Conservation (phyloP, 2,797 vertebrate genomes). For the Takifugu ocellatus region DNA sequence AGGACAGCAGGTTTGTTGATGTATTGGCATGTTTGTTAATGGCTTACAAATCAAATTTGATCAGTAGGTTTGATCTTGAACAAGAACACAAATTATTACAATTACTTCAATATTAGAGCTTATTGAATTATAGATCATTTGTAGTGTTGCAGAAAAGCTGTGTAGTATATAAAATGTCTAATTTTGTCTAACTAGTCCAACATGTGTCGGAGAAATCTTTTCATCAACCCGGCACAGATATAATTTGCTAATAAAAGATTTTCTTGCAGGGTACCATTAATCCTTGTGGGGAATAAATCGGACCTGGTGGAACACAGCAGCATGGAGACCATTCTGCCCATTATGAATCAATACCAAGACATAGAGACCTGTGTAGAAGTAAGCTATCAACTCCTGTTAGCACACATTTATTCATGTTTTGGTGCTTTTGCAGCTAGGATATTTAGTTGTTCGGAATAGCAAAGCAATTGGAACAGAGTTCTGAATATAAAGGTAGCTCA, state of each 20-base stretch:
- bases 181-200: neutral
- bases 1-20: constrained; percentile 90
- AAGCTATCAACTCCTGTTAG: constrained; percentile 28
- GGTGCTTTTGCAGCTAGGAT: neutral
- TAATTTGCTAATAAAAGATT: neutral
- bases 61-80: too few relatives aligned
- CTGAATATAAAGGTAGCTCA: too few relatives aligned
- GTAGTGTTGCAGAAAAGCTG: too few relatives aligned
- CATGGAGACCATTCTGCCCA: constrained; percentile 98
- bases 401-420: neutral
- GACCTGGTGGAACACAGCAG: constrained; percentile 98
- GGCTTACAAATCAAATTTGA: too few relatives aligned
- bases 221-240: neutral
- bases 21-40: neutral
- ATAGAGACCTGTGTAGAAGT: constrained; percentile 99
- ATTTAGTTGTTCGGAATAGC: too few relatives aligned
- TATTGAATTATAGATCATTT: too few relatives aligned
- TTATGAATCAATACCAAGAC: constrained; percentile 98
- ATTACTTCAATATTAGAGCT: too few relatives aligned
- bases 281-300: constrained; percentile 97
- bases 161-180: too few relatives aligned
- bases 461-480: too few relatives aligned
- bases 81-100: too few relatives aligned
- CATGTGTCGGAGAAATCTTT: too few relatives aligned
- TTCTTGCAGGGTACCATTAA: constrained; percentile 86